Conservation (phyloP, 2,797 vertebrate genomes). For the Acrossocheilus fasciatus region DNA sequence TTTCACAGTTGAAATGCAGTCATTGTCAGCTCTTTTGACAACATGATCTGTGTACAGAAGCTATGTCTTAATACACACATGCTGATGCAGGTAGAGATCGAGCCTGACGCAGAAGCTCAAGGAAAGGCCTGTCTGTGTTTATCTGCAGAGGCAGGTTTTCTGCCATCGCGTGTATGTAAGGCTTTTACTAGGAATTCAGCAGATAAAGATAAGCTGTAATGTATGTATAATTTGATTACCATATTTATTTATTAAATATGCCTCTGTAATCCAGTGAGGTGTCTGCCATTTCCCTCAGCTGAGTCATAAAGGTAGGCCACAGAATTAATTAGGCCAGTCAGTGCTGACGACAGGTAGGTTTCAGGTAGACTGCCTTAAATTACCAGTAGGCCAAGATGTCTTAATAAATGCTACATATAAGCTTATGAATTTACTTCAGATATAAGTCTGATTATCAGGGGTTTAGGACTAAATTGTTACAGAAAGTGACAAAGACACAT, state of each 20-base stretch:
- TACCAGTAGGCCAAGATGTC: slow-evolving; percentile 1
- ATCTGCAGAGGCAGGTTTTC: slow-evolving; percentile 26
- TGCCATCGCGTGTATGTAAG: background rate
- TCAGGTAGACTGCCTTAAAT: slow-evolving; percentile 36
- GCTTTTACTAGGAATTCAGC: background rate
- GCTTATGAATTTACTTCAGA: background rate
- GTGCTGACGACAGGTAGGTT: slow-evolving; percentile 29
- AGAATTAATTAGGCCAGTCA: slow-evolving; percentile 9
- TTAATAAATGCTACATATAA: slow-evolving; percentile 4
- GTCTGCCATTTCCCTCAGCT: slow-evolving; percentile 37
- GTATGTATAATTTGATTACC: background rate
- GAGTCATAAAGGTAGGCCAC: slow-evolving; percentile 52
- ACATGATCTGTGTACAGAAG: background rate
- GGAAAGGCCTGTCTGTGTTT: slow-evolving; percentile 28
- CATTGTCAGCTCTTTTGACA: slow-evolving; percentile 41
- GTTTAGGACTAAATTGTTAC: background rate
- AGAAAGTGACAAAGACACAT: background rate
- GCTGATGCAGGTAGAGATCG: background rate
- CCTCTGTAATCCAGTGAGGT: background rate
- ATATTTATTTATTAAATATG: background rate
- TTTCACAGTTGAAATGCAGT: slow-evolving; percentile 15
- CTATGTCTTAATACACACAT: slow-evolving; percentile 2
- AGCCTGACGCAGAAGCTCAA: slow-evolving; percentile 6
- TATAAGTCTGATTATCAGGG: background rate
- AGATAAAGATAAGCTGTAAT: slow-evolving; percentile 7